phyloP scores from a whole-genome alignment of 2,888 invertebrate species.

The Nineta flava region DNA sequence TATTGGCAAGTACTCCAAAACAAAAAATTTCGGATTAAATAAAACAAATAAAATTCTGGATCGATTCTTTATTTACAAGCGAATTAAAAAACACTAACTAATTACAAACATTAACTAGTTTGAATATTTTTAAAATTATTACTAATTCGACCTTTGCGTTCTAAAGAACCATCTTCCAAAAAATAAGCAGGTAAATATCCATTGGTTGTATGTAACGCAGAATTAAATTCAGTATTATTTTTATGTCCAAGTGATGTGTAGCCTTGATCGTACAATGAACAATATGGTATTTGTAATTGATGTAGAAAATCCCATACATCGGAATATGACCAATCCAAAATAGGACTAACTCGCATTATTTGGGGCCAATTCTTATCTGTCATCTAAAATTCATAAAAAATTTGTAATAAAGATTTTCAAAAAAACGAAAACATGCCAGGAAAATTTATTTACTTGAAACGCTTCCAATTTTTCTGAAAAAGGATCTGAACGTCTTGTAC shows the following conservation, averaged over 20 bases:
- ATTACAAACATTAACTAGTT: too few relatives aligned
- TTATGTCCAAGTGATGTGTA: slow-evolving; percentile 80
- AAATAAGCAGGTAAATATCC: slow-evolving; percentile 60
- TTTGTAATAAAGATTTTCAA: not conserved
- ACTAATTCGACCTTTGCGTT: slow-evolving; percentile 39
- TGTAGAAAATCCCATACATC: slow-evolving; percentile 86
- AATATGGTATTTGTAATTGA: slow-evolving; percentile 69
- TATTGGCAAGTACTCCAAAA: too few relatives aligned
- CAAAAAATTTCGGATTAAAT: too few relatives aligned
- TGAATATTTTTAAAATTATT: not conserved
- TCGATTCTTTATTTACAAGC: too few relatives aligned
- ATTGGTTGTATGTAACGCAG: slow-evolving; percentile 42
- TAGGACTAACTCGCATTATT: slow-evolving; percentile 73
- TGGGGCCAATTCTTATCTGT: slow-evolving; percentile 87
- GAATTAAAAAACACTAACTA: too few relatives aligned
- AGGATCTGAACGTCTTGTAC: slow-evolving; percentile 79
- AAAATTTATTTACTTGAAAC: slow-evolving; percentile 46
- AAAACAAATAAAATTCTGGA: too few relatives aligned
- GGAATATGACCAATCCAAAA: slow-evolving; percentile 82
- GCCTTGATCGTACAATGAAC: slow-evolving; percentile 78
- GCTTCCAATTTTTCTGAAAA: slow-evolving; percentile 46
- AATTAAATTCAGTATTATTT: slow-evolving; percentile 67
- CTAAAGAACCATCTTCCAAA: slow-evolving; percentile 39
- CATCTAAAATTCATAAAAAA: slow-evolving; percentile 33
- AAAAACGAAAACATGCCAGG: not conserved